Evolutionary conservation across 2,113 vertebrate genomes (phyloP).

Genomic region (Tachysurus fulvidraco): DNA sequence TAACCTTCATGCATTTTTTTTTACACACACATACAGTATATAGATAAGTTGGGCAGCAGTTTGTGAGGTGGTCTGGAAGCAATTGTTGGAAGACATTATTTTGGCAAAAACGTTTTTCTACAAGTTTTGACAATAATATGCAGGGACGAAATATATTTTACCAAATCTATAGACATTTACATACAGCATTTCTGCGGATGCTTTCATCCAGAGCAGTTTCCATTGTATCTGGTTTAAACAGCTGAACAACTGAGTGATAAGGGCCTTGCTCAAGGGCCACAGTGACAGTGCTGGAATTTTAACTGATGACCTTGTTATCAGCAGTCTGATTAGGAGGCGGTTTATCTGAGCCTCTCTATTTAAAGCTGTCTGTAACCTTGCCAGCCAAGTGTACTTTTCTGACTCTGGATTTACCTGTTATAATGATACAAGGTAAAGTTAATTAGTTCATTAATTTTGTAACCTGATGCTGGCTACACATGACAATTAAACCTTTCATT

Average conservation of each 20-base stretch:
- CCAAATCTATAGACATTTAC: not conserved
- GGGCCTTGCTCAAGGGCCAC: too few species aligned
- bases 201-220: too few species aligned
- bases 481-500: not conserved
- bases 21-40: too few species aligned
- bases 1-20: not conserved
- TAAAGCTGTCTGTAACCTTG: not conserved
- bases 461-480: not conserved
- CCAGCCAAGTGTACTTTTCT: not conserved
- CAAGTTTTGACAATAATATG: not conserved
- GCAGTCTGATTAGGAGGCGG: not conserved
- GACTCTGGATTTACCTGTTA: not conserved
- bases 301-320: too few species aligned
- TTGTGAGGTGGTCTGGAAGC: not conserved
- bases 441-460: not conserved
- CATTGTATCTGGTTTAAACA: too few species aligned
- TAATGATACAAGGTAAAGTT: not conserved
- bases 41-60: not conserved
- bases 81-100: too few species aligned
- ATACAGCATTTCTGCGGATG: not conserved
- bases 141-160: not conserved
- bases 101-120: too few species aligned
- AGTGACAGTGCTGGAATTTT: too few species aligned
- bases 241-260: too few species aligned
- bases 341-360: not conserved